phyloP scores from a whole-genome alignment of 2,888 invertebrate species.

The Lucinisca nassula region DNA sequence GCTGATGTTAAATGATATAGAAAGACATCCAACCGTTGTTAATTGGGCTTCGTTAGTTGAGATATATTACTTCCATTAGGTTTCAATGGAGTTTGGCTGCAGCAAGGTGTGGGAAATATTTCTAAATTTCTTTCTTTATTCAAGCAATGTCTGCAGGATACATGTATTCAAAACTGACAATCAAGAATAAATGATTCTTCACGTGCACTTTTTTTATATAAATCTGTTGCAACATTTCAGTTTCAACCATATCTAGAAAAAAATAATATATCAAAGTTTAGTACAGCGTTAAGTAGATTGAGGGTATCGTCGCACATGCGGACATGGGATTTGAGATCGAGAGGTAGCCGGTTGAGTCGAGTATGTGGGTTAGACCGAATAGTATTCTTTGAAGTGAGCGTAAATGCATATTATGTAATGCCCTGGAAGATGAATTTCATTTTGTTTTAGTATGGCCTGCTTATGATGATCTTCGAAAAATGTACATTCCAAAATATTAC shows the following conservation, averaged over 20 bases:
- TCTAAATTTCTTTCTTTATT: not conserved
- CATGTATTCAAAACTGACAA: not conserved
- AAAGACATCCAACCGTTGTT: not conserved
- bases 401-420: too few relatives aligned
- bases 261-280: not conserved
- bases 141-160: not conserved
- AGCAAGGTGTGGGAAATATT: too few relatives aligned
- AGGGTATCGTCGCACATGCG: too few relatives aligned
- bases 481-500: too few relatives aligned
- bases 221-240: not conserved
- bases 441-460: too few relatives aligned
- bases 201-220: not conserved
- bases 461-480: too few relatives aligned
- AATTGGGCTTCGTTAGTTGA: not conserved
- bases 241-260: not conserved
- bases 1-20: not conserved
- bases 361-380: too few relatives aligned
- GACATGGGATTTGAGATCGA: too few relatives aligned
- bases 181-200: not conserved
- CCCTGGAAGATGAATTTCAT: too few relatives aligned
- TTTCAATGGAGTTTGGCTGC: not conserved
- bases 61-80: not conserved
- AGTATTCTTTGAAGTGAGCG: too few relatives aligned
- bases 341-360: too few relatives aligned
- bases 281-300: not conserved